Evolutionary conservation across 1,140 invertebrate genomes (phyloP), one percentile per base, ranked within the genome.

Genomic region (Physella acuta): DNA sequence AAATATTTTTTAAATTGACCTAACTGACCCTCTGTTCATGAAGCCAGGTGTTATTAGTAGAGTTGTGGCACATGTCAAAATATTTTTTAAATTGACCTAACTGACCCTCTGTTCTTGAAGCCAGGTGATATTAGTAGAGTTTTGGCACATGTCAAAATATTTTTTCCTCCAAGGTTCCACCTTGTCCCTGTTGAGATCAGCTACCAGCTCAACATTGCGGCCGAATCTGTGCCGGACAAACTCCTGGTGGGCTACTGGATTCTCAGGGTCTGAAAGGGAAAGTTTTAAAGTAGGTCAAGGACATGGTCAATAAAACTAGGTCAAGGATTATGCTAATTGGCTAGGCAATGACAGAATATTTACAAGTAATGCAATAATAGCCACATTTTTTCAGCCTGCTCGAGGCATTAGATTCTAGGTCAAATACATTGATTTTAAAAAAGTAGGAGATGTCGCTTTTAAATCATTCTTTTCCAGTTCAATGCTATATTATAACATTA

Each of bases 141-240:
- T 64, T 14, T 52, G 3, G 20, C 62, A 64, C 39, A 52, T 64
- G 20, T 52, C 49, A 53, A 49, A 64, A n/a, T 20, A 64, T 28
- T 49, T 64, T 36, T 64, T 64, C 62, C 62, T 64, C 62, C 62
- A 64, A 2, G 39, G 44, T 30, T 64, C 62, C 20, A 64, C 49
- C 2, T 52, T 33, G 26, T 64, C 44, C 26, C 3, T 49, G 4
- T 64, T n/a, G 14, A 64, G 28, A 17, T 64, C 62, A 20, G 44
- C 11, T 14, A 64, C 2, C 20, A 49, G 5, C 49, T 3, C n/a
- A 1, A 64, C 62, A 24, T 64, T 52, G 0, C 62, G 62, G 16
- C 39, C 62, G 26, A 53, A 64, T 34, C 62, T 52, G 30, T 64
- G 49, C 26, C 37, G 28, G 3, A 64, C 49, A 49, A 51, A 64